Evolutionary conservation across 2,888 invertebrate species (phyloP).

Genomic region (Clanis bilineata): DNA sequence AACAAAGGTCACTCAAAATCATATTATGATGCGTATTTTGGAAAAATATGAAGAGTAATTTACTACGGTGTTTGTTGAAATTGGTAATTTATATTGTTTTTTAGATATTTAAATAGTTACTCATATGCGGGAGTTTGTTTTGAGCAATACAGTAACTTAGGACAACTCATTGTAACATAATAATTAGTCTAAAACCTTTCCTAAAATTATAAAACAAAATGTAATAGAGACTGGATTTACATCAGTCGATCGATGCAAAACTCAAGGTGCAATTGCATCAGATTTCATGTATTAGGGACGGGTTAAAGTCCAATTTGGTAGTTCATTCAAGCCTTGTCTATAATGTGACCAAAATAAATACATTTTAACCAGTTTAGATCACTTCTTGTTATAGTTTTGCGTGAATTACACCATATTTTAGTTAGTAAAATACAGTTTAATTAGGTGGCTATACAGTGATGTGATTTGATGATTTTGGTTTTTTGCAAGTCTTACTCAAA

Average conservation of each 20-base stretch:
- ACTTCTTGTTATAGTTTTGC: too few species aligned
- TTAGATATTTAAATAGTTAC: too few species aligned
- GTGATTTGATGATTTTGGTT: too few species aligned
- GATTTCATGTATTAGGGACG: conserved; percentile 1
- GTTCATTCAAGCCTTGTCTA: background rate
- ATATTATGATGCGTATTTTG: conserved; percentile 13
- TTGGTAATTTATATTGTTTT: too few species aligned
- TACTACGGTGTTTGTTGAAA: too few species aligned
- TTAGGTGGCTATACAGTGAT: background rate
- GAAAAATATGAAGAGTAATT: too few species aligned
- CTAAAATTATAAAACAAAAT: too few species aligned
- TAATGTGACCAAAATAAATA: background rate
- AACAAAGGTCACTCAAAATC: background rate
- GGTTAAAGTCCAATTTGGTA: background rate
- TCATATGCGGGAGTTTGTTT: too few species aligned
- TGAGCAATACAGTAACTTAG: too few species aligned
- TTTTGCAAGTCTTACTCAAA: too few species aligned
- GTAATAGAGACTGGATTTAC: conserved; percentile 34
- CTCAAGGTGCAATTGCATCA: conserved; percentile 59
- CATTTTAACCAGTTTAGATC: background rate
- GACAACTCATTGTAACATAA: too few species aligned
- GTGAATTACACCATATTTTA: background rate
- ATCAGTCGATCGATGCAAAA: conserved; percentile 44
- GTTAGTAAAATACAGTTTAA: background rate
- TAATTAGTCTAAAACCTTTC: too few species aligned